A percentile compares a stretch with the other conserved stretches of the same genome.
Conservation (phyloP, 2,888 invertebrate genomes). For the Cryptus viduatorius region DNA sequence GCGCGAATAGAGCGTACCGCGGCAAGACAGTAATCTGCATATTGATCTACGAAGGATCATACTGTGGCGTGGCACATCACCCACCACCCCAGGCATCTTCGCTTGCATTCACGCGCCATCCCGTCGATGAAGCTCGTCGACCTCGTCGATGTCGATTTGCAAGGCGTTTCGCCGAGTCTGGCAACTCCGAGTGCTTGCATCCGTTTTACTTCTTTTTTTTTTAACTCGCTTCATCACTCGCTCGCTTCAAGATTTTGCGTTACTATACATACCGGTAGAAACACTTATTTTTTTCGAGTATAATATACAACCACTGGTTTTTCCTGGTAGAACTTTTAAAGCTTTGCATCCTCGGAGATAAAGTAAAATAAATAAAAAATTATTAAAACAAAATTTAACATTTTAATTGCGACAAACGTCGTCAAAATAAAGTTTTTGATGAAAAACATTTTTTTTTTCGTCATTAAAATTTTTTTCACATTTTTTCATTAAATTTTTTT, state of each 20-base stretch:
- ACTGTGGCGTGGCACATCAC: constrained; percentile 27
- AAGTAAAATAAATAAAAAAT: too few species aligned
- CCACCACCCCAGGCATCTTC: constrained; percentile 27
- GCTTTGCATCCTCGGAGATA: too few species aligned
- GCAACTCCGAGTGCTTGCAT: constrained; percentile 21
- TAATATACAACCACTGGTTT: too few species aligned
- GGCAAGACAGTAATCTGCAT: constrained; percentile 80
- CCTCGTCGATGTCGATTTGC: constrained; percentile 35
- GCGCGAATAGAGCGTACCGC: constrained; percentile 74
- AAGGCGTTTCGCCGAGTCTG: constrained; percentile 36
- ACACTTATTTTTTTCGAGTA: too few species aligned
- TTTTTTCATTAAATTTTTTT: too few species aligned
- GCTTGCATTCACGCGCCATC: not conserved
- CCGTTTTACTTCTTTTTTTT: not conserved
- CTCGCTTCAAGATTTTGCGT: constrained; percentile 50
- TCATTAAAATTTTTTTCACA: too few species aligned
- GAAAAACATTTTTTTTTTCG: too few species aligned
- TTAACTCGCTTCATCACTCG: constrained; percentile 46
- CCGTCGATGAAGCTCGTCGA: constrained; percentile 33
- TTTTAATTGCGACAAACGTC: too few species aligned
- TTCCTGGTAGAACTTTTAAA: too few species aligned
- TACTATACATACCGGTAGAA: not conserved
- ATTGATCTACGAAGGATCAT: constrained; percentile 78
- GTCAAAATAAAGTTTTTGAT: too few species aligned
- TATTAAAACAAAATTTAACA: too few species aligned